phyloP scores from a whole-genome alignment of 2,797 vertebrate genomes.

The Micromesistius poutassou region DNA sequence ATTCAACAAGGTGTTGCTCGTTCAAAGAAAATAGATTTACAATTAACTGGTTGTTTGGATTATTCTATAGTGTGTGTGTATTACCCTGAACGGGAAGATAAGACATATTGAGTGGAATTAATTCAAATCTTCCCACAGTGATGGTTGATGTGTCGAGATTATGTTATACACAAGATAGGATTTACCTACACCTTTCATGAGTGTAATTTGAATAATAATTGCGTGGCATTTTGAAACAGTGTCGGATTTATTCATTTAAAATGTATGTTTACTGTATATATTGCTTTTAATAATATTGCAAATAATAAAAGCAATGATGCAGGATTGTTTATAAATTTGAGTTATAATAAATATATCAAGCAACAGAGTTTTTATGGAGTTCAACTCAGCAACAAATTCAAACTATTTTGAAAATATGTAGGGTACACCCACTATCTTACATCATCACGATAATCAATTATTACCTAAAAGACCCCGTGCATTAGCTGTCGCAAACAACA shows the following conservation, averaged over 20 bases:
- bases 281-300: background rate
- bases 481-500: conserved; percentile 26
- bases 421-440: background rate
- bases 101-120: conserved; percentile 56
- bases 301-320: background rate
- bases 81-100: conserved; percentile 48
- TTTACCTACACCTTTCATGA: conserved; percentile 60
- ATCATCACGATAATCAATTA: conserved; percentile 14
- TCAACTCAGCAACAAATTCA: background rate
- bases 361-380: background rate
- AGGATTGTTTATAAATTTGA: conserved; percentile 2
- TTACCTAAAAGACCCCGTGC: conserved; percentile 6
- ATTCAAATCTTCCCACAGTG: conserved; percentile 62
- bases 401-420: background rate
- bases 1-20: conserved; percentile 70
- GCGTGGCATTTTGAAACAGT: background rate
- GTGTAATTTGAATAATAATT: conserved; percentile 37
- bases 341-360: background rate
- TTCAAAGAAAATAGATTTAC: conserved; percentile 74
- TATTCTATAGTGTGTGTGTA: conserved; percentile 59
- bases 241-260: background rate
- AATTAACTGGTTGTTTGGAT: conserved; percentile 73
- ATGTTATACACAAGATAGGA: conserved; percentile 58
- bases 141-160: conserved; percentile 41
- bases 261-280: background rate